Evolutionary conservation across 2,888 invertebrate species (phyloP).

Genomic region (Didymodactylos carnosus): DNA sequence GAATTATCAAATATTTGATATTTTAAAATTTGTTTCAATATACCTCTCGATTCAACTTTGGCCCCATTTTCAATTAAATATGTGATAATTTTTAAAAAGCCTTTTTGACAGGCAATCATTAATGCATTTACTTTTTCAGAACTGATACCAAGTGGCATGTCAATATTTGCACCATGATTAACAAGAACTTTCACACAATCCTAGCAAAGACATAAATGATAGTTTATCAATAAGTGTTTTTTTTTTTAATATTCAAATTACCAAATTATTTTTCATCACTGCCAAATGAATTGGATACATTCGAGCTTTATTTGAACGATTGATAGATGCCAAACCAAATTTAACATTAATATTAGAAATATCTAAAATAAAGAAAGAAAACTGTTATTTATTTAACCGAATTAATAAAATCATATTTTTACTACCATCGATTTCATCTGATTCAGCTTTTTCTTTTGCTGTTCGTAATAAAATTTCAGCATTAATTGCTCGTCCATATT

Average conservation of each 20-base stretch:
- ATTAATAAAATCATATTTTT: no score
- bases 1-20: no score
- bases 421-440: slow-evolving; percentile 15
- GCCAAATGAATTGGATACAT: slow-evolving; percentile 35
- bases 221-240: background rate
- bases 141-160: background rate
- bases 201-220: slow-evolving; percentile 17
- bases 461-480: slow-evolving; percentile 10
- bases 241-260: no score
- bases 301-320: slow-evolving; percentile 28
- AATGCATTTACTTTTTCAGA: slow-evolving; percentile 35
- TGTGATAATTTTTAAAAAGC: slow-evolving; percentile 33
- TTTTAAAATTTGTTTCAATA: no score
- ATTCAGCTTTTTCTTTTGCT: slow-evolving; percentile 18
- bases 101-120: slow-evolving; percentile 35
- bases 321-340: slow-evolving; percentile 32
- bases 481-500: slow-evolving; percentile 1
- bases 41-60: slow-evolving; percentile 28
- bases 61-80: slow-evolving; percentile 34
- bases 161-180: slow-evolving; percentile 19
- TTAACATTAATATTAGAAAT: slow-evolving; percentile 17
- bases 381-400: no score
- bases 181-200: slow-evolving; percentile 31
- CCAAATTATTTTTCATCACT: slow-evolving; percentile 17
- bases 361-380: no score